Conservation (phyloP, 2,113 vertebrate species). For the Mesoclemmys tuberculata region DNA sequence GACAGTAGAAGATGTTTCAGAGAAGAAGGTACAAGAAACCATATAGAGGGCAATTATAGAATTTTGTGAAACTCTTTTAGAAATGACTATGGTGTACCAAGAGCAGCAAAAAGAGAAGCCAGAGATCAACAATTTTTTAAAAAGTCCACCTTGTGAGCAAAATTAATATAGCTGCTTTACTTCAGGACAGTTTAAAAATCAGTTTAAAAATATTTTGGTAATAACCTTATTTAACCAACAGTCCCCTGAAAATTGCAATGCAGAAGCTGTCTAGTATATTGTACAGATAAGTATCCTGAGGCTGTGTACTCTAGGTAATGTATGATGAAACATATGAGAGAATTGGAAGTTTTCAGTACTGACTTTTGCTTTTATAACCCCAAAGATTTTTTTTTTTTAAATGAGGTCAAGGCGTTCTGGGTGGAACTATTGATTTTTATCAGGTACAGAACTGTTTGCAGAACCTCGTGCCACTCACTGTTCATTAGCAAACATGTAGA, state of each 20-base stretch:
- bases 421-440: slow-evolving; percentile 61
- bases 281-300: neutral
- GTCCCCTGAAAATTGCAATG: neutral
- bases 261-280: neutral
- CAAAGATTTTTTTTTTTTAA: neutral
- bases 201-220: neutral
- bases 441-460: slow-evolving; percentile 51
- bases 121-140: neutral
- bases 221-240: neutral
- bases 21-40: neutral
- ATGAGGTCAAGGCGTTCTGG: neutral
- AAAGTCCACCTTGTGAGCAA: neutral
- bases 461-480: neutral
- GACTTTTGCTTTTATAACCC: neutral
- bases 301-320: neutral
- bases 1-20: neutral
- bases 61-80: neutral
- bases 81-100: neutral
- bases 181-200: neutral
- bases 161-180: neutral
- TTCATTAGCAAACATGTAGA: slow-evolving; percentile 16
- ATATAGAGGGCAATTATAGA: neutral
- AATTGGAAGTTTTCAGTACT: neutral
- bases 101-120: neutral
- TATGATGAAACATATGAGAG: neutral